These are phyloP conservation scores for Aphodius sticticus DNA, from an alignment of 2,888 invertebrate genomes.

Conservation along the genomic window DNA sequence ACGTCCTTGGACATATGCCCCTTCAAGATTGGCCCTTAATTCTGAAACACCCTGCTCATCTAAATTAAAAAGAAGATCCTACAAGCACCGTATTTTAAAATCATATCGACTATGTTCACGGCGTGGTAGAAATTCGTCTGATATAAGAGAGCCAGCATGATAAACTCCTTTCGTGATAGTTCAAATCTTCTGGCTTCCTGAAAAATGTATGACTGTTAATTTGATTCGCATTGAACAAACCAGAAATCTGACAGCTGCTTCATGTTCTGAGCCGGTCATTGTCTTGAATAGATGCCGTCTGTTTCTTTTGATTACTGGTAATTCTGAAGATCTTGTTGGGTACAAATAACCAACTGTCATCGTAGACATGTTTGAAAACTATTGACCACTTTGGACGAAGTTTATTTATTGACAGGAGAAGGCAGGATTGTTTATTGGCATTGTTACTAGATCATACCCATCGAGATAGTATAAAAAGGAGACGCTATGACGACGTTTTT, in stretches of 20 bases:
- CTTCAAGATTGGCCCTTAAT: no score
- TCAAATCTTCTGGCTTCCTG: constrained; percentile 8
- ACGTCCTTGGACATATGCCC: no score
- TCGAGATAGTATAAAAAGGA: no score
- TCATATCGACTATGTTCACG: constrained; percentile 18
- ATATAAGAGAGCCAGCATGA: constrained; percentile 15
- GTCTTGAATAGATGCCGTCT: constrained; percentile 11
- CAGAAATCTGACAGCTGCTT: not conserved
- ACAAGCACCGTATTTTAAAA: constrained; percentile 9
- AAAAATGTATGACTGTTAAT: not conserved
- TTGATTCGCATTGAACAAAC: not conserved
- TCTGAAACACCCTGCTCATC: not conserved
- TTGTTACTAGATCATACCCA: not conserved
- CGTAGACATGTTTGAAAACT: not conserved
- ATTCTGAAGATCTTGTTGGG: not conserved
- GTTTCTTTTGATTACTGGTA: constrained; percentile 20
- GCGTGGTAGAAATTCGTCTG: constrained; percentile 19
- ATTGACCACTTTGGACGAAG: no score
- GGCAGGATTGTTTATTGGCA: not conserved
- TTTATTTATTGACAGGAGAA: no score
- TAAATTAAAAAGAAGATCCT: not conserved
- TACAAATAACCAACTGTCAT: not conserved
- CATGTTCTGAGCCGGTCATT: constrained; percentile 11
- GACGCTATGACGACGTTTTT: no score
- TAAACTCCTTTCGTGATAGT: constrained; percentile 9